These are phyloP conservation scores for Strigamia crassipes DNA, from an alignment of 2,888 invertebrate genomes.

Conservation along the genomic window DNA sequence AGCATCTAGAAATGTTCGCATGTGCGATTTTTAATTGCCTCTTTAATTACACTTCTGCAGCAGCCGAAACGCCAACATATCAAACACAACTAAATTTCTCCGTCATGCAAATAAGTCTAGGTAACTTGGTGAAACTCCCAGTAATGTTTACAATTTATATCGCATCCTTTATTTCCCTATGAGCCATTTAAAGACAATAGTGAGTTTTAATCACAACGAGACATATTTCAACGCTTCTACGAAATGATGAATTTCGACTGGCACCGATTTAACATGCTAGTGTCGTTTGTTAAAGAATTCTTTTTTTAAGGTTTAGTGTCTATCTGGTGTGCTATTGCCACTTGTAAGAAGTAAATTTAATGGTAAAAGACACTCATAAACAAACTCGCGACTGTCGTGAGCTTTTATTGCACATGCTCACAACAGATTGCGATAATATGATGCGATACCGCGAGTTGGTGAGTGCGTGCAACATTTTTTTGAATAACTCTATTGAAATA, in stretches of 20 bases:
- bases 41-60: slow-evolving; percentile 33
- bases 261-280: too few species aligned
- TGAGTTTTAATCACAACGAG: not conserved
- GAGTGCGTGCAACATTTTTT: too few species aligned
- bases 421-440: too few species aligned
- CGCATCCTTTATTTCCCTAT: not conserved
- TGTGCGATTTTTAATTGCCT: slow-evolving; percentile 18
- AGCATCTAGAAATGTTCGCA: slow-evolving; percentile 6
- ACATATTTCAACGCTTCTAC: not conserved
- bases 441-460: too few species aligned
- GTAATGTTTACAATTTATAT: not conserved
- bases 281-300: too few species aligned
- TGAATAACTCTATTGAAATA: too few species aligned
- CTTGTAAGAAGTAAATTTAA: too few species aligned
- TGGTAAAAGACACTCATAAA: too few species aligned
- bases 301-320: too few species aligned
- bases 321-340: too few species aligned
- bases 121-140: not conserved
- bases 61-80: slow-evolving; percentile 11
- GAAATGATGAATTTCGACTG: not conserved
- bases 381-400: too few species aligned
- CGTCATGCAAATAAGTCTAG: not conserved
- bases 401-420: too few species aligned
- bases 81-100: not conserved
- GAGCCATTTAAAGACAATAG: not conserved